Conservation (phyloP, 2,888 invertebrate genomes). For the Halocaridina rubra region DNA sequence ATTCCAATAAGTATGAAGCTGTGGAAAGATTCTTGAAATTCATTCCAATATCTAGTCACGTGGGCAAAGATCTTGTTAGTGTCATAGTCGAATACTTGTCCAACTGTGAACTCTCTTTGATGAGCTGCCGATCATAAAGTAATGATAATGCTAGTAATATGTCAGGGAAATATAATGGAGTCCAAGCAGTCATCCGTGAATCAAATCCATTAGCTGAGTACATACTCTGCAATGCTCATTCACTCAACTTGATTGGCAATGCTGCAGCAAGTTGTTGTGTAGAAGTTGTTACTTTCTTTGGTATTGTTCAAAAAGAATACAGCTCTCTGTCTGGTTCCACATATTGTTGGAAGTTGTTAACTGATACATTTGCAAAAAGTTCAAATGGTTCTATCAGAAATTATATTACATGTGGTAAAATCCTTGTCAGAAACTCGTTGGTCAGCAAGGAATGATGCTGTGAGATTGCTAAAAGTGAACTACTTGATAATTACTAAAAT, state of each 20-base stretch:
- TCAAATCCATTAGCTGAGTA: background rate
- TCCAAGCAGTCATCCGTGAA: background rate
- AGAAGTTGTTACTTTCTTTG: background rate
- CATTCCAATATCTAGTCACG: background rate
- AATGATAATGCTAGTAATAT: background rate
- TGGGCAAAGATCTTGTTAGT: too few species aligned
- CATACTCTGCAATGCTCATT: background rate
- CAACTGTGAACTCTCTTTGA: background rate
- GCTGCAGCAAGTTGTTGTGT: background rate
- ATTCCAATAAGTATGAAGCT: background rate
- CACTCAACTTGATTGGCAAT: background rate
- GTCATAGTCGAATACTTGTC: background rate
- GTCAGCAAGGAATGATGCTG: too few species aligned
- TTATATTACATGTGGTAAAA: too few species aligned
- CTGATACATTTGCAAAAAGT: background rate
- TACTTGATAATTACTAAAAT: too few species aligned
- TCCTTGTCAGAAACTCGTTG: too few species aligned
- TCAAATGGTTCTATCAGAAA: too few species aligned
- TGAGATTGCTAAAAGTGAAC: too few species aligned
- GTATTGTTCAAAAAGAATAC: background rate
- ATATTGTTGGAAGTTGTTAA: background rate
- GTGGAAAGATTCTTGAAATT: background rate
- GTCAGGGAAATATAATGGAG: background rate
- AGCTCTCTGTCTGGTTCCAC: background rate
- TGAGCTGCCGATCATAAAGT: background rate